Conservation (phyloP, 2,113 vertebrate species). For the Alligator sinensis region DNA sequence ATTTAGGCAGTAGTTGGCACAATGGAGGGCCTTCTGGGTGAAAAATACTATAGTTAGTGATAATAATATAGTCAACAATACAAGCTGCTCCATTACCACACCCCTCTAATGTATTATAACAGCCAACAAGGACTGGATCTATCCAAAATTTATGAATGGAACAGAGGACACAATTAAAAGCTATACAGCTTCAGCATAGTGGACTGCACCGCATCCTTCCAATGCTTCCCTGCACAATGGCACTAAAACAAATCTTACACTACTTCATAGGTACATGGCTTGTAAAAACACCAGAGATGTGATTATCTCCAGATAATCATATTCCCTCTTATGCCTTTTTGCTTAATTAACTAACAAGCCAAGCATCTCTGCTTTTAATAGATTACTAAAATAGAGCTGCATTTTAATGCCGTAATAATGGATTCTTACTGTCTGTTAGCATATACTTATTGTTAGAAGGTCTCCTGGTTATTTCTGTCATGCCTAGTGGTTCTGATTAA, state of each 20-base stretch:
- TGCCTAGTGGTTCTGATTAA: slow-evolving; percentile 49
- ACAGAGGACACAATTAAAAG: slow-evolving; percentile 36
- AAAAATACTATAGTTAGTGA: slow-evolving; percentile 3
- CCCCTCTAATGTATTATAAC: not conserved
- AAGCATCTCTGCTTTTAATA: slow-evolving; percentile 59
- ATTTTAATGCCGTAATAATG: slow-evolving; percentile 44
- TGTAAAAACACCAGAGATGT: slow-evolving; percentile 16
- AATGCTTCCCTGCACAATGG: not conserved
- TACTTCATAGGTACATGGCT: not conserved
- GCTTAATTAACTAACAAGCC: slow-evolving; percentile 72
- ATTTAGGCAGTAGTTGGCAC: not conserved
- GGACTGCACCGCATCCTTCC: not conserved
- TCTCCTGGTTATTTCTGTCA: slow-evolving; percentile 59
- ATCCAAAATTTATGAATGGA: slow-evolving; percentile 30
- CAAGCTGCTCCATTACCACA: not conserved
- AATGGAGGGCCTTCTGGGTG: not conserved
- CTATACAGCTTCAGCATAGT: not conserved
- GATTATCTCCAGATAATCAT: slow-evolving; percentile 56
- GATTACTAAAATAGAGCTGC: slow-evolving; percentile 57
- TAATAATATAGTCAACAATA: not conserved
- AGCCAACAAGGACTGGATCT: slow-evolving; percentile 12
- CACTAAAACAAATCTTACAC: not conserved
- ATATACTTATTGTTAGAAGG: slow-evolving; percentile 37
- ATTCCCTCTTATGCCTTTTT: slow-evolving; percentile 52
- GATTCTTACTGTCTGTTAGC: slow-evolving; percentile 44